Evolutionary conservation across 2,888 invertebrate genomes (phyloP).

Genomic region (Dolichomitus sp.): DNA sequence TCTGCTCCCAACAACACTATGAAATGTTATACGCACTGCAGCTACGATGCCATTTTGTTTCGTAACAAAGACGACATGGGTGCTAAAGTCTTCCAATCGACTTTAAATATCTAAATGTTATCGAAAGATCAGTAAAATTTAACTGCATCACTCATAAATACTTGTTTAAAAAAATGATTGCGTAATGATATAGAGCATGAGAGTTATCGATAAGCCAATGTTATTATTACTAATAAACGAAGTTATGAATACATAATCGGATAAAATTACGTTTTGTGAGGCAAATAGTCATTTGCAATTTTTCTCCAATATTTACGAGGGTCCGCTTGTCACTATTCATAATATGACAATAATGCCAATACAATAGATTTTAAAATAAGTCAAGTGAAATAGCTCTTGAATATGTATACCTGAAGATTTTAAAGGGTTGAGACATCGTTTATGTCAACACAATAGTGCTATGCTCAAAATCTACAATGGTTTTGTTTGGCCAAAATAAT

Average conservation of each 20-base stretch:
- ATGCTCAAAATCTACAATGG: not conserved
- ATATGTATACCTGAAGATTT: conserved; percentile 38
- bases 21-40: conserved; percentile 46
- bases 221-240: not conserved
- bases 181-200: not conserved
- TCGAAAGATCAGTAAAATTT: not conserved
- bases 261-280: not conserved
- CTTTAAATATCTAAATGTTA: not conserved
- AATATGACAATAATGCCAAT: not conserved
- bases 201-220: not conserved
- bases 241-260: not conserved
- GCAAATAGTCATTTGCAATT: not conserved
- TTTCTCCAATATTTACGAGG: not conserved
- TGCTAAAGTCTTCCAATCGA: not conserved
- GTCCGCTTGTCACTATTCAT: too few relatives aligned
- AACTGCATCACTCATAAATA: not conserved
- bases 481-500: conserved; percentile 40
- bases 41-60: conserved; percentile 78
- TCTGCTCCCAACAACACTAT: conserved; percentile 11
- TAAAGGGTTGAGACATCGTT: conserved; percentile 41
- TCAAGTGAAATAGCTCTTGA: not conserved
- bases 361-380: not conserved
- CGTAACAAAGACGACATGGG: conserved; percentile 68
- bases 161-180: not conserved
- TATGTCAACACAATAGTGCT: conserved; percentile 2